Conservation (phyloP, 2,797 vertebrate species). For the Falco peregrinus region DNA sequence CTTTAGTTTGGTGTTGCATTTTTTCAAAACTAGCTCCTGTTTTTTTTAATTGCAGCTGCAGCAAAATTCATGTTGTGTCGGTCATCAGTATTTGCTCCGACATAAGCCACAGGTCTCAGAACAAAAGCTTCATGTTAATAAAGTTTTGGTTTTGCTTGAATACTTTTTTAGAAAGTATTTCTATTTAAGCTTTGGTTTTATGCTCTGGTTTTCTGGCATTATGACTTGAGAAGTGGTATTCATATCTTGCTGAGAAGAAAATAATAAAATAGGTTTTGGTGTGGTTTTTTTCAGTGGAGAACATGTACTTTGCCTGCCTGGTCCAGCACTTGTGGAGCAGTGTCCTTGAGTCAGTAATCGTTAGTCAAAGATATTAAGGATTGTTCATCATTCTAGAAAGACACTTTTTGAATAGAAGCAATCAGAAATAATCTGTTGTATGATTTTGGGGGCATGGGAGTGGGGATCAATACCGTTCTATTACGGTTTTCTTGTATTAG, state of each 20-base stretch:
- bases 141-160: not conserved
- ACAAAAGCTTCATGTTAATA: not conserved
- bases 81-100: not conserved
- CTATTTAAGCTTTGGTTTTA: not conserved
- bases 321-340: not conserved
- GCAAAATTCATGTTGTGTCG: not conserved
- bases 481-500: not conserved
- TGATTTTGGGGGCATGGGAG: not conserved
- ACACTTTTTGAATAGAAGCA: not conserved
- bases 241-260: not conserved
- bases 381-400: not conserved
- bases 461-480: not conserved
- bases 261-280: not conserved
- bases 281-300: not conserved
- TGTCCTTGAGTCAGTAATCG: not conserved
- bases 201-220: not conserved
- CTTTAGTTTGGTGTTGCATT: not conserved
- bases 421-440: not conserved
- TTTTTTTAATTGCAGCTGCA: not conserved
- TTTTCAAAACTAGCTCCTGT: not conserved
- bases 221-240: not conserved
- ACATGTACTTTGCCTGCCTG: not conserved
- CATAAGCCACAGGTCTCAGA: not conserved
- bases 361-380: not conserved
- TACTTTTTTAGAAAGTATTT: conserved; percentile 15